Percentiles rank a stretch among this genome's conserved stretches.
Conservation (phyloP, 2,797 vertebrate genomes). For the Cossypha dichroa region DNA sequence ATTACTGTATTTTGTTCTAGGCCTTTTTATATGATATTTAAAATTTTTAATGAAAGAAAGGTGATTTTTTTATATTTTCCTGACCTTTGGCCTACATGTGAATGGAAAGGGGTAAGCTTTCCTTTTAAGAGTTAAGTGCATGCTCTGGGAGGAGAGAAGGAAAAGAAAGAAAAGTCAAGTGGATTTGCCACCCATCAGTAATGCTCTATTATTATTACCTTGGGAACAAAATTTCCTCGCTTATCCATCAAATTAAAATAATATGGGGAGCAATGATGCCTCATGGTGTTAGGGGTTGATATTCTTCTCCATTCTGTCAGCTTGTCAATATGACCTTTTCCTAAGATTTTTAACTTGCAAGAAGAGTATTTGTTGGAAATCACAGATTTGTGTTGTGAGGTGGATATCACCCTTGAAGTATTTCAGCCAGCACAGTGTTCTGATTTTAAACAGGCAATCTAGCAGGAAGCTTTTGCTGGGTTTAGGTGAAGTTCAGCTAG, state of each 20-base stretch:
- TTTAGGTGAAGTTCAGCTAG: not conserved
- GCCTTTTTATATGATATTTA: not conserved
- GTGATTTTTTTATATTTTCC: not conserved
- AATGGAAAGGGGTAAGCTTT: not conserved
- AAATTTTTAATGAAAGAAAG: conserved; percentile 7
- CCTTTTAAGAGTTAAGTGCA: not conserved
- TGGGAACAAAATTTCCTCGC: not conserved
- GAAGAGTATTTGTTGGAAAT: not conserved
- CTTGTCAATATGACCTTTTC: not conserved
- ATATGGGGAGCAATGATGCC: not conserved
- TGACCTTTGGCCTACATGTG: not conserved
- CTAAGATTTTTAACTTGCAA: not conserved
- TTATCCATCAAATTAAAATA: not conserved
- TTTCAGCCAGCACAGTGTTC: not conserved
- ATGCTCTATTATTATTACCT: not conserved
- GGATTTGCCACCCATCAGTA: not conserved
- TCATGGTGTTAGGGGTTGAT: not conserved
- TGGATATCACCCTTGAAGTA: not conserved
- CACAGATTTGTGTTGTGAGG: not conserved
- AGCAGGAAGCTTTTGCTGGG: not conserved
- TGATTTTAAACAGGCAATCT: not conserved
- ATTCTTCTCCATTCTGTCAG: not conserved
- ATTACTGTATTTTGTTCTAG: not conserved
- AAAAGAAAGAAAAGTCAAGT: not conserved
- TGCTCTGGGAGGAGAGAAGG: not conserved